These are phyloP conservation scores for Conus ventricosus DNA, from an alignment of 1,140 invertebrate species.

Conservation along the genomic window DNA sequence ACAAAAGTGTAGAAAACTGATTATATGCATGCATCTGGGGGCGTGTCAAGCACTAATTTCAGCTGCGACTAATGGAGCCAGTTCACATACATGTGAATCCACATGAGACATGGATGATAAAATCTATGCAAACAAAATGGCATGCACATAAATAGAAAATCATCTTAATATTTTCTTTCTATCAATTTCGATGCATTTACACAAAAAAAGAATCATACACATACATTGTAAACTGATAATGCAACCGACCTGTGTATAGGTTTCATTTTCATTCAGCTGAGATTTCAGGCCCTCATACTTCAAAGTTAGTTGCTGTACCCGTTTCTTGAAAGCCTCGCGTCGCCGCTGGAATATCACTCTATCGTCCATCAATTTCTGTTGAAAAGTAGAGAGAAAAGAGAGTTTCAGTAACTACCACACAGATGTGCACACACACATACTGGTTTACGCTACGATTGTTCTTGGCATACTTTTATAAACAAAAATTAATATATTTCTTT, in stretches of 20 bases:
- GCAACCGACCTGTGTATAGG: slow-evolving; percentile 75
- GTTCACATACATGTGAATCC: no score
- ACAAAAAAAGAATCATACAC: background rate
- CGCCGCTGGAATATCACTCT: slow-evolving; percentile 68
- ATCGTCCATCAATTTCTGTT: slow-evolving; percentile 74
- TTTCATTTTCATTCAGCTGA: slow-evolving; percentile 82
- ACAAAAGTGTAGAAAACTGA: slow-evolving; percentile 29
- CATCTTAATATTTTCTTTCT: no score
- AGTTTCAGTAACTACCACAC: slow-evolving; percentile 11
- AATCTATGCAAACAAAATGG: no score
- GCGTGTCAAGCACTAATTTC: no score
- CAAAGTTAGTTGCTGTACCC: slow-evolving; percentile 71
- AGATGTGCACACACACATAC: background rate
- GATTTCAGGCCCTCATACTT: slow-evolving; percentile 76
- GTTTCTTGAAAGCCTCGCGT: slow-evolving; percentile 67
- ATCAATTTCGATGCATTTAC: no score
- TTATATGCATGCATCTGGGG: no score
- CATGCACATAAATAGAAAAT: no score
- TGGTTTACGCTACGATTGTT: no score
- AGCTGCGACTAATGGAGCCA: no score
- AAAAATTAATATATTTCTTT: no score
- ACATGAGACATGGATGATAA: no score
- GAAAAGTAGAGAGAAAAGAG: background rate
- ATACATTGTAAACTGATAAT: background rate
- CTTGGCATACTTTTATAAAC: no score